Percentiles rank a stretch among this genome's conserved stretches.
phyloP scores from a whole-genome alignment of 2,797 vertebrate species.

The Premnoplex brunnescens region DNA sequence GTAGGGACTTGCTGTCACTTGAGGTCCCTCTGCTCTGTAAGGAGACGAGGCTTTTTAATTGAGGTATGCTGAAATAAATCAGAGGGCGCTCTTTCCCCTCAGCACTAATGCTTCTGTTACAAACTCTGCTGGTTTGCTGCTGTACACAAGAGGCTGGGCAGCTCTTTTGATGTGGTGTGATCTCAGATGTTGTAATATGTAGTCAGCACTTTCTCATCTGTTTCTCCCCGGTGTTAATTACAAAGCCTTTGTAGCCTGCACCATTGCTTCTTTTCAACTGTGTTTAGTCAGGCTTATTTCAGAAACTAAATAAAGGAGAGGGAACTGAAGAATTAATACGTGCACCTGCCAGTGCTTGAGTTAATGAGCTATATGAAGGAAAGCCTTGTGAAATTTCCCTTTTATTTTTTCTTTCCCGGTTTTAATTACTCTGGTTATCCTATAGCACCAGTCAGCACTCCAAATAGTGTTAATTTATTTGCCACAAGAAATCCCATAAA shows the following conservation, averaged over 20 bases:
- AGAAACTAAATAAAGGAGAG: slow-evolving; percentile 46
- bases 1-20: slow-evolving; percentile 42
- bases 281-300: slow-evolving; percentile 48
- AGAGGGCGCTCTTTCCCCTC: background rate
- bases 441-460: background rate
- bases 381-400: slow-evolving; percentile 30
- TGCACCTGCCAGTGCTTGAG: slow-evolving; percentile 45
- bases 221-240: slow-evolving; percentile 40
- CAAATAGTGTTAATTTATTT: background rate
- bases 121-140: background rate
- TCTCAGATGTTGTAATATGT: background rate
- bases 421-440: slow-evolving; percentile 32
- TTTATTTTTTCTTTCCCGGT: too few species aligned
- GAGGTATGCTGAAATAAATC: background rate
- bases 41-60: background rate
- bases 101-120: background rate
- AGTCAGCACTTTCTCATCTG: slow-evolving; percentile 51
- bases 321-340: slow-evolving; percentile 28
- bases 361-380: slow-evolving; percentile 20
- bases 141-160: background rate
- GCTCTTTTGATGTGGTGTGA: background rate
- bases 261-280: slow-evolving; percentile 36
- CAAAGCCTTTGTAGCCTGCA: slow-evolving; percentile 28
- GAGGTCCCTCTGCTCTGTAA: background rate
- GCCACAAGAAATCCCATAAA: background rate